Conservation (phyloP, 2,797 vertebrate genomes). For the Lateolabrax maculatus region DNA sequence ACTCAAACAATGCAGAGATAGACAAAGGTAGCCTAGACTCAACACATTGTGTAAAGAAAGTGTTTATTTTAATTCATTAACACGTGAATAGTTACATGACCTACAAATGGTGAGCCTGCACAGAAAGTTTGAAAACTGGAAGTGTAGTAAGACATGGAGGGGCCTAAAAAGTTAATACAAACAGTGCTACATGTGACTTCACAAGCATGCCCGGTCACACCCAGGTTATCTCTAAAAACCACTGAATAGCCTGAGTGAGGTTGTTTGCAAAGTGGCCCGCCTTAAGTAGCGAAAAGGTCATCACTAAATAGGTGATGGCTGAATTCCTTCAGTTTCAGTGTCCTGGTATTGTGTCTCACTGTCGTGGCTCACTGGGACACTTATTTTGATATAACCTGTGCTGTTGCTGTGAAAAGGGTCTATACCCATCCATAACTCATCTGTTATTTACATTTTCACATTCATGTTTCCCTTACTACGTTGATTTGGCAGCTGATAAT, state of each 20-base stretch:
- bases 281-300: too few species aligned
- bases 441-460: background rate
- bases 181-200: background rate
- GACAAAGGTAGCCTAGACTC: background rate
- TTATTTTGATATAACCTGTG: too few species aligned
- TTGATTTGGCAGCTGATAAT: too few species aligned
- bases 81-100: background rate
- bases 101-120: background rate
- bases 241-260: background rate
- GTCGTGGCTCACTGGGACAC: too few species aligned
- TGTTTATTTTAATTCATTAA: background rate
- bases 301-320: background rate
- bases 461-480: background rate
- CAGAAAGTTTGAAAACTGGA: background rate
- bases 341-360: background rate
- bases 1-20: background rate
- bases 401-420: background rate
- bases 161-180: background rate
- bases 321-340: background rate
- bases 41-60: too few species aligned
- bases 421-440: background rate
- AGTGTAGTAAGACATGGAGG: background rate
- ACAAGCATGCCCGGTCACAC: conserved; percentile 6
- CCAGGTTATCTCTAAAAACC: background rate
- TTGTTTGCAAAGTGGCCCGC: background rate